Evolutionary conservation across 2,888 invertebrate genomes (phyloP), one percentile per base, ranked within the genome.

Genomic region (Acanthococcus lagerstroemiae): DNA sequence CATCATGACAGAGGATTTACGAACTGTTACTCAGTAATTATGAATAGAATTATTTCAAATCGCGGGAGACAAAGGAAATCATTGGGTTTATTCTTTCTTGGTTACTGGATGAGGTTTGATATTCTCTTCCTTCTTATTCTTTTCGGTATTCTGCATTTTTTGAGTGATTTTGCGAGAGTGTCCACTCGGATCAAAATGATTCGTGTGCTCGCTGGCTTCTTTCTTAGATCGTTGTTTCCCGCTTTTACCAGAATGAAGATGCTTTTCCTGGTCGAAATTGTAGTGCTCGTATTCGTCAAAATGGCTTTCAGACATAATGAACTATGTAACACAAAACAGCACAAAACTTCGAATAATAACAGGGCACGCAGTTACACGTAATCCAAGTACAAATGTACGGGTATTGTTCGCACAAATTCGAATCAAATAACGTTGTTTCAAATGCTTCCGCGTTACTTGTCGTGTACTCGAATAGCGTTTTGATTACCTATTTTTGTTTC

Each of bases 221-320:
- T 87, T 88, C 81, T 95, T 94, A 68, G 87, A 83, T 71, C 94
- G 82, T 74, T 92, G 90, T 76, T 95, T 94, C 69, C 95, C 95
- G 75, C 91, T 87, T 78, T 91, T 90, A 24, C 88, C 87, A 50
- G 86, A 84, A 77, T 85, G 87, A 70, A 93, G 84, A 76, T 89
- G 86, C 78, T 94, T 94, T 77, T 92, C 94, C 80, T 89, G 86
- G 73, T 91, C 91, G 78, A 87, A 94, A 79, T 94, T 94, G 82
- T 90, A 95, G 76, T 92, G 89, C 75, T 95, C 95, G 83, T 91
- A 92, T 75, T 91, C 86, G 79, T 95, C 93, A 76, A 87, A 86
- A 79, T 88, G 84, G 73, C 81, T 80, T 78, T 89, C 89, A 74
- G 90, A 89, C 90, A 90, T 90, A 76, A 15, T 52, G 21, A 52